A percentile compares a stretch with the other conserved stretches of the same genome.
Evolutionary conservation across 2,797 vertebrate genomes (phyloP).

Genomic region (Crypturellus tataupa): DNA sequence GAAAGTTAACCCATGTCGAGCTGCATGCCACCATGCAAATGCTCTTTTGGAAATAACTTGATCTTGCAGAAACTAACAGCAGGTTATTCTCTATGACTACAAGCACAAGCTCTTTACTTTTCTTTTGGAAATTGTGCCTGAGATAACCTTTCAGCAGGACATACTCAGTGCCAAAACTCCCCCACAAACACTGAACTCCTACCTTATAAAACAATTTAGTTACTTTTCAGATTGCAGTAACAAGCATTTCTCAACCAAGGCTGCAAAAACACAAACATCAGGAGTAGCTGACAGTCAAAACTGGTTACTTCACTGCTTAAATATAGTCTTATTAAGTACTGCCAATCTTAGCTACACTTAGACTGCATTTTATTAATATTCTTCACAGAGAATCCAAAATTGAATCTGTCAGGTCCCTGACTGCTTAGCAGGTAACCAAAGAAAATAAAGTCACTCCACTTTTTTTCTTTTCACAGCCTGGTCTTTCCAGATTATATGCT

Average conservation of each 20-base stretch:
- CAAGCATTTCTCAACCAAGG: not conserved
- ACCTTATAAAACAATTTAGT: not conserved
- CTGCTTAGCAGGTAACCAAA: not conserved
- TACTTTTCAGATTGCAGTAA: not conserved
- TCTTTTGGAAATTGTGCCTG: not conserved
- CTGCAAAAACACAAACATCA: not conserved
- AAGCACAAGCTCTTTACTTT: not conserved
- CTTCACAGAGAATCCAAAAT: not conserved
- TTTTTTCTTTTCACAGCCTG: not conserved
- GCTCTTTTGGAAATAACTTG: not conserved
- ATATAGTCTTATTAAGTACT: not conserved
- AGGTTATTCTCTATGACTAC: not conserved
- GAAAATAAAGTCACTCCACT: not conserved
- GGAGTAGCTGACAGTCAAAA: not conserved
- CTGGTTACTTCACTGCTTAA: not conserved
- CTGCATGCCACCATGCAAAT: not conserved
- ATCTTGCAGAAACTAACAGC: not conserved
- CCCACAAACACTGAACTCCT: not conserved
- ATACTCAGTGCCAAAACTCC: not conserved
- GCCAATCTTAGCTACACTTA: not conserved
- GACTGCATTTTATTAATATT: not conserved
- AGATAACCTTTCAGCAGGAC: not conserved
- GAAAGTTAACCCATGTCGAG: fast-evolving
- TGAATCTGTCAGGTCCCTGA: not conserved
- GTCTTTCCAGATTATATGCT: not conserved